These are phyloP conservation scores for Andricus curvator DNA, from an alignment of 2,888 invertebrate genomes.

Conservation along the genomic window DNA sequence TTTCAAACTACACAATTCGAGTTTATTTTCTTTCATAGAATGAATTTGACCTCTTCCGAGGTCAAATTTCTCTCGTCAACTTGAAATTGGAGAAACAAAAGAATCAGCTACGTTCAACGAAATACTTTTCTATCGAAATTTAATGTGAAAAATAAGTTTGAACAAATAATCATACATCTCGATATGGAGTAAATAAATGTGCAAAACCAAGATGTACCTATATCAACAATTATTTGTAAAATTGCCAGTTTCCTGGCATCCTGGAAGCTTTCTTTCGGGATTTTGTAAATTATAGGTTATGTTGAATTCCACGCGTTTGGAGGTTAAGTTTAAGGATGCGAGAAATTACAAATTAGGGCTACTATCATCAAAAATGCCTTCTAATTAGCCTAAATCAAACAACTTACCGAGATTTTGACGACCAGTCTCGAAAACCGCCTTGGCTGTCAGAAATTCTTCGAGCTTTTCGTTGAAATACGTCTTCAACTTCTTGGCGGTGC, in stretches of 20 bases:
- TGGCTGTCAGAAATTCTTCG: conserved; percentile 86
- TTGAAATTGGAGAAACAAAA: conserved; percentile 2
- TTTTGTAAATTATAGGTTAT: conserved; percentile 15
- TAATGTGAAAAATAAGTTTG: too few relatives aligned
- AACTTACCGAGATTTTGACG: conserved; percentile 82
- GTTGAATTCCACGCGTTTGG: conserved; percentile 1
- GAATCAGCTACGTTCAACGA: background rate
- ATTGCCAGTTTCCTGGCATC: background rate
- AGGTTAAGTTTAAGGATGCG: background rate
- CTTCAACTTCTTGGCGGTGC: conserved; percentile 83
- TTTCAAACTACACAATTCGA: background rate
- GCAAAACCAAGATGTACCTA: background rate
- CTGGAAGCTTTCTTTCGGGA: background rate
- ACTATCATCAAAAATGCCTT: background rate
- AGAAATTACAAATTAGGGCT: background rate
- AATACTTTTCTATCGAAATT: too few relatives aligned
- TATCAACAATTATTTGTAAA: background rate
- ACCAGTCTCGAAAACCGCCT: conserved; percentile 86
- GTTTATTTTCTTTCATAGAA: background rate
- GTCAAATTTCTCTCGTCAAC: conserved; percentile 13
- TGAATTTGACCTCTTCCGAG: background rate
- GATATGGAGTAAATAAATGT: too few relatives aligned
- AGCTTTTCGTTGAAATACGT: conserved; percentile 82
- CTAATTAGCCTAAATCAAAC: background rate
- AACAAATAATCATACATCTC: too few relatives aligned